A percentile compares a stretch with the other conserved stretches of the same genome.
phyloP scores from a whole-genome alignment of 2,113 vertebrate species.

The Etia nguti region DNA sequence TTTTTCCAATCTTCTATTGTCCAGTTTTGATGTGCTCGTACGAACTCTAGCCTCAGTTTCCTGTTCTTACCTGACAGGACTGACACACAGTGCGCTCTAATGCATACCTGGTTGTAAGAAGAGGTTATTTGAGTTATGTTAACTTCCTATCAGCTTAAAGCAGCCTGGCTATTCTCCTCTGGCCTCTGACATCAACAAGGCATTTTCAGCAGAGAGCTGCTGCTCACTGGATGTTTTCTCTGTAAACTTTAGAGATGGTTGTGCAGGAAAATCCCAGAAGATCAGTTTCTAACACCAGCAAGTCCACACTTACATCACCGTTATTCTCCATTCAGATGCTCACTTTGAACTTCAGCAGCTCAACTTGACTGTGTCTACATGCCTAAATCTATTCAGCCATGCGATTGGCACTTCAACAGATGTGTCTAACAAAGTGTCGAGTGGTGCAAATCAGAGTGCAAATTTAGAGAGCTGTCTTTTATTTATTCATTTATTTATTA shows the following conservation, averaged over 20 bases:
- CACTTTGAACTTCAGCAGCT: background rate
- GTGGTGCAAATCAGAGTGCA: background rate
- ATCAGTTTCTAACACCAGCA: background rate
- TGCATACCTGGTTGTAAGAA: background rate
- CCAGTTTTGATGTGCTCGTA: background rate
- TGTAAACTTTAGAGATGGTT: background rate
- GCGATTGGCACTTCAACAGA: background rate
- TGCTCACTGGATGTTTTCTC: background rate
- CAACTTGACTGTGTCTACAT: background rate
- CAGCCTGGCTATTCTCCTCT: background rate
- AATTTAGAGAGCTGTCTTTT: background rate
- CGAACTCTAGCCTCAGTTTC: background rate
- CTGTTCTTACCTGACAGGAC: background rate
- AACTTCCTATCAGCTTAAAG: background rate
- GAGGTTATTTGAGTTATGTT: background rate
- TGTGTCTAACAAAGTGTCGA: background rate
- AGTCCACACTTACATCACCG: background rate
- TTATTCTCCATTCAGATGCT: background rate
- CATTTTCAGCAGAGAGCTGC: background rate
- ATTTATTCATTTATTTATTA: background rate
- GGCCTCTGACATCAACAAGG: background rate
- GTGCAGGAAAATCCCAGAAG: background rate
- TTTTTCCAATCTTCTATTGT: background rate
- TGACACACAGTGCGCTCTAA: background rate
- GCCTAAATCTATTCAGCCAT: background rate